Base-by-base conservation (phyloP, 2,113 vertebrate genomes). In the Sialia sialis region DNA sequence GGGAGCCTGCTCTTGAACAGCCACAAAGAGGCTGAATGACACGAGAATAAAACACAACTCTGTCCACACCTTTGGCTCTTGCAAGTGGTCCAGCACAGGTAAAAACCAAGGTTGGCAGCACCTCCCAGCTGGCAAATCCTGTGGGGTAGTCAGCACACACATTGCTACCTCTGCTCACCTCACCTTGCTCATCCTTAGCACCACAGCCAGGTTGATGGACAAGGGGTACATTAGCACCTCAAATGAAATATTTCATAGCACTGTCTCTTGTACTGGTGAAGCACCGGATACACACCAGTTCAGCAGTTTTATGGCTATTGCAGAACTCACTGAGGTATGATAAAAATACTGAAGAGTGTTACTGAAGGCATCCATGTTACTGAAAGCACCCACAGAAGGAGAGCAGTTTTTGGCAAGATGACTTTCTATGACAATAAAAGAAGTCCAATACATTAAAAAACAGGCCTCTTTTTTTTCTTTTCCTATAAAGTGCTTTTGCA, bases 281-380 rank as follows among this genome's bases (percentile, higher is more conserved):
- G 98, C 98, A 99, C 98, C 96, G 46, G 88, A 93, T 75, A 95
- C 95, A 94, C 92, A 84, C 96, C 58, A 89, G 90, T 88, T 85
- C 94, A 96, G 95, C 70, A 97, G 82, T 89, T 97, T 97, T 95
- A 98, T 98, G 98, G 98, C 98, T 98, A 98, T 94, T 88, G 97
- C 96, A 96, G 93, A 97, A 97, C 94, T 97, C 94, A 97, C 92
- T 98, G 98, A 99, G 98, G 99, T 99, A 99, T 97, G 98, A 94
- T 95, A 95, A 92, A 93, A 85, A 87, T 64, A 91, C 20, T 18
- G 64, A 90, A 90, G 95, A 87, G 95, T 26, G 51, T 80, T 66
- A 93, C 67, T 48, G 91, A 96, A 84, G 94, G 73, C 80, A 96
- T 63, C 93, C 91, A 63, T 30, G 44, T 78, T 64, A 93, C 72